These are phyloP conservation scores for Zaprionus lachaisei DNA, from an alignment of 1,140 invertebrate genomes.

Conservation along the genomic window DNA sequence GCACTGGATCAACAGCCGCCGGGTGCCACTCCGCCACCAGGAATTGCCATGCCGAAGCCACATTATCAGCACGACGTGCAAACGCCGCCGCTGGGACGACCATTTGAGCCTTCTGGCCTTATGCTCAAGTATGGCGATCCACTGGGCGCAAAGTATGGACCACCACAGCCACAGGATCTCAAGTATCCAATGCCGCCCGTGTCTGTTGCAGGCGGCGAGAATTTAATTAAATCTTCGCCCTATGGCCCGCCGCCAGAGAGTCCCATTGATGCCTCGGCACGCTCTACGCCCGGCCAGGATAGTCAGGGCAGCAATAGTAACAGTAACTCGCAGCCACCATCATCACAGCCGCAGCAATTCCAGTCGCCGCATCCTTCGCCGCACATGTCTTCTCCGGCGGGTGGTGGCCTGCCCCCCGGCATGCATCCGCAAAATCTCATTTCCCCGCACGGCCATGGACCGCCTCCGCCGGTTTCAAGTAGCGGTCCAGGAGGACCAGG, in stretches of 20 bases:
- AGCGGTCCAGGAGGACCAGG: conserved; percentile 28
- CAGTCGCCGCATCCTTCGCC: conserved; percentile 83
- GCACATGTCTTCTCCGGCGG: conserved; percentile 78
- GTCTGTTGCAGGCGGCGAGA: conserved; percentile 69
- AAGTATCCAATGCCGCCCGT: conserved; percentile 81
- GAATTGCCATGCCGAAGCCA: conserved; percentile 82
- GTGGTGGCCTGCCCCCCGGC: conserved; percentile 74
- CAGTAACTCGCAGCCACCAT: conserved; percentile 81
- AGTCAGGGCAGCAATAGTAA: conserved; percentile 84
- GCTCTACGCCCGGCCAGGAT: conserved; percentile 83
- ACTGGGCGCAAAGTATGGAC: conserved; percentile 70
- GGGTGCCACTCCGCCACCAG: conserved; percentile 69
- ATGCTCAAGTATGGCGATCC: conserved; percentile 84
- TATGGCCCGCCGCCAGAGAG: conserved; percentile 77
- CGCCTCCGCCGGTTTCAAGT: conserved; percentile 30
- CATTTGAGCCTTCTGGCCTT: conserved; percentile 74
- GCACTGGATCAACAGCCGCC: conserved; percentile 63
- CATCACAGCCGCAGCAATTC: conserved; percentile 76
- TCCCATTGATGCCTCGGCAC: conserved; percentile 78
- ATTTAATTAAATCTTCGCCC: conserved; percentile 81
- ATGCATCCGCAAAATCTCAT: conserved; percentile 88
- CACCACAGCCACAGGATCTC: conserved; percentile 75
- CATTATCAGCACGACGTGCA: conserved; percentile 82
- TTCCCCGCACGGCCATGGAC: conserved; percentile 67
- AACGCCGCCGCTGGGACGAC: conserved; percentile 71